Base-by-base conservation (phyloP, 1,140 invertebrate species). In the Dendroctonus ponderosae region DNA sequence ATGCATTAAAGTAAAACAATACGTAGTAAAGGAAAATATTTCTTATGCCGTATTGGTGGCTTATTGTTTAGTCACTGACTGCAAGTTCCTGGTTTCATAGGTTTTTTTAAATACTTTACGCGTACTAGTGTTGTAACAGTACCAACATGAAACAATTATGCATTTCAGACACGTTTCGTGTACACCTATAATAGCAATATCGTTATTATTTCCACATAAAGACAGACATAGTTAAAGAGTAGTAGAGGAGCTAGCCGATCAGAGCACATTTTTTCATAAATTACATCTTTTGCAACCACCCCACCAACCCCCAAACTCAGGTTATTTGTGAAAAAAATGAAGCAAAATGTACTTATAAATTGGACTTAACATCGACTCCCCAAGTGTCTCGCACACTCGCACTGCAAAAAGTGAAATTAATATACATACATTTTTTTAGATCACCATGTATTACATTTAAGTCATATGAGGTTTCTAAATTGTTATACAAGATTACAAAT, bases 111-210 rank as follows among this genome's bases (percentile, higher is more conserved):
- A 59, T 61, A 61, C 50, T 61, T 61, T 61, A 61, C 49, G 59
- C 59, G 46, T 61, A 41, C 26, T 14, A 61, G 37, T 61, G 59
- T 50, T 61, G 59, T 61, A 61, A 61, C 59, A 61, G 59, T 61
- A 61, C 38, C 9, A 61, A 51, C 15, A 49, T 37, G 39, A 12
- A 11, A 9, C 14, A 26, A 12, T 61, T 61, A 37, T 50, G 44
- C 50, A 61, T 61, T 61, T 49, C 41, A 39, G 15, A 51, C 59
- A 61, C 59, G 59, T 61, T 37, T 38, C 3, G 6, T 50, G 46
- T 51, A 61, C 59, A 61, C 59, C 49, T 61, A 61, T 61, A 61
- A 44, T 61, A 58, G 40, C 56, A 43, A 39, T 56, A 60, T 49
- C 50, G 59, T 38, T 48, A 61, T 61, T 61, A 61, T 61, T 61